Conservation (phyloP, 2,888 invertebrate genomes). For the Caprella mutica region DNA sequence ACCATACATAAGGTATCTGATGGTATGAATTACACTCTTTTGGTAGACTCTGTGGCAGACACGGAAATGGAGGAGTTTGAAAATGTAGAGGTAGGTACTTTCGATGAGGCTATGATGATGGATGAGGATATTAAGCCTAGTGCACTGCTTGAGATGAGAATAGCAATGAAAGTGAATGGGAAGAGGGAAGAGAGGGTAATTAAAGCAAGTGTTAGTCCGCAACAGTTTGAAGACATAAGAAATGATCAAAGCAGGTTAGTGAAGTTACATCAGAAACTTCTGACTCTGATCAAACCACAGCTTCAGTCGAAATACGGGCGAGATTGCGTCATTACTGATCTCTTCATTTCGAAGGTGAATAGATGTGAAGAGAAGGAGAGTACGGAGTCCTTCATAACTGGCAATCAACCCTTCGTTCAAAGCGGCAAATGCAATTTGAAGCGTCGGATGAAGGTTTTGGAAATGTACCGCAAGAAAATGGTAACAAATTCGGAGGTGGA, state of each 20-base stretch:
- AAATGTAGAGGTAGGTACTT: too few species aligned
- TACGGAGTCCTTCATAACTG: conserved; percentile 2
- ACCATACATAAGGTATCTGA: too few species aligned
- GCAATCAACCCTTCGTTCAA: conserved; percentile 8
- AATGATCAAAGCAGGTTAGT: neutral
- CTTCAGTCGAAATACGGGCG: neutral
- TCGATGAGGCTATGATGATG: too few species aligned
- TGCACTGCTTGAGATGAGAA: neutral
- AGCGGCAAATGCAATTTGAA: conserved; percentile 6
- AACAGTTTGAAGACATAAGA: neutral
- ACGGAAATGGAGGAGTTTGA: too few species aligned
- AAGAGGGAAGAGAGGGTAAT: neutral
- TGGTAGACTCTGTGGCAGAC: too few species aligned
- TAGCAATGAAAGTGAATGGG: conserved; percentile 1
- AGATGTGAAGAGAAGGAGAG: neutral
- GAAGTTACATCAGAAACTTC: neutral
- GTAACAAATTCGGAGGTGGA: neutral
- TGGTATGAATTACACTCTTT: too few species aligned
- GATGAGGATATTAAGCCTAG: too few species aligned
- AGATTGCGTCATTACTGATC: neutral
- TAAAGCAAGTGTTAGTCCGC: neutral
- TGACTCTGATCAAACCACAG: neutral
- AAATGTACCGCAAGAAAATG: neutral
- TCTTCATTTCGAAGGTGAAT: neutral
- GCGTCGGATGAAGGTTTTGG: conserved; percentile 2